These are phyloP conservation scores for Strix uralensis DNA, from an alignment of 2,113 vertebrate genomes.

Conservation along the genomic window DNA sequence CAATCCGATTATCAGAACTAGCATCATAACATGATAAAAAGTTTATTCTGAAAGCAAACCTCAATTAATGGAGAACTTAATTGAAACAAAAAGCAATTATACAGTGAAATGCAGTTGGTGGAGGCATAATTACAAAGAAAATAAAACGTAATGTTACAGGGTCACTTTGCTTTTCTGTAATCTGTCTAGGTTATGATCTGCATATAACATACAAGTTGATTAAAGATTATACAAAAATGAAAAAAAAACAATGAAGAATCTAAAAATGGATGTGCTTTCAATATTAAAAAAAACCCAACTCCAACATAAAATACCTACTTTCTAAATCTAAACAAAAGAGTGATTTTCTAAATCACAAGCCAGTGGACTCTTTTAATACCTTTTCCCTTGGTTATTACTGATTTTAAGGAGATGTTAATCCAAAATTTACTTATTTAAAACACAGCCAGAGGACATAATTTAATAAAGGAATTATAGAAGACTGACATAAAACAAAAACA, in stretches of 20 bases:
- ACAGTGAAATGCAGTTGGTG: background rate
- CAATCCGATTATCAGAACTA: background rate
- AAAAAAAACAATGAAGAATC: background rate
- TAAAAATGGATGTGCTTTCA: background rate
- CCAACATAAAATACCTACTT: background rate
- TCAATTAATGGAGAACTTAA: background rate
- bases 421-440: background rate
- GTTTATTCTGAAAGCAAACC: background rate
- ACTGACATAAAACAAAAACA: background rate
- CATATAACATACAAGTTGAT: background rate
- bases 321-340: background rate
- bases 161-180: background rate
- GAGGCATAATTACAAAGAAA: background rate
- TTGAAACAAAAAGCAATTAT: background rate
- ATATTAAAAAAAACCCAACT: accelerated
- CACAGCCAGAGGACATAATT: background rate
- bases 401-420: background rate
- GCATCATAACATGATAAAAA: background rate
- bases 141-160: background rate
- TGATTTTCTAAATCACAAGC: background rate
- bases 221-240: constrained; percentile 17
- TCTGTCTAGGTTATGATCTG: background rate
- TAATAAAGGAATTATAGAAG: background rate
- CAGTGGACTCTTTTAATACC: background rate
- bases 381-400: background rate